Conservation (phyloP, 2,113 vertebrate genomes). For the Eurypyga helias region DNA sequence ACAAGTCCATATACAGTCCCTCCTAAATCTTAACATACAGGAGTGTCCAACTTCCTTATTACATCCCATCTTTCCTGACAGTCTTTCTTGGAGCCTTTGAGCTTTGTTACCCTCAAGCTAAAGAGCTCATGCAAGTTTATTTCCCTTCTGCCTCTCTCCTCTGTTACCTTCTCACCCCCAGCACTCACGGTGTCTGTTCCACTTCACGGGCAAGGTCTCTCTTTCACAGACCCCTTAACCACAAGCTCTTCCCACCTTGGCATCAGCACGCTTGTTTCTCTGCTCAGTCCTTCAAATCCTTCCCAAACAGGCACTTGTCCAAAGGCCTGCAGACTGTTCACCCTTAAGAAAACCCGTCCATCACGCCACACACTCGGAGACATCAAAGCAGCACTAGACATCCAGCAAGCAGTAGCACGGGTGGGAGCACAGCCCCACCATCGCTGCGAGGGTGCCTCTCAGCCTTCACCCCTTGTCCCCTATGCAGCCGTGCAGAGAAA, state of each 20-base stretch:
- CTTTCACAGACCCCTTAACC: not conserved
- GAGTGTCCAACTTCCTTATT: not conserved
- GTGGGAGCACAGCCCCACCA: not conserved
- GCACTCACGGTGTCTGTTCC: not conserved
- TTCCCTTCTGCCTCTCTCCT: not conserved
- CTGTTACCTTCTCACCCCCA: not conserved
- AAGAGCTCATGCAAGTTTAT: not conserved
- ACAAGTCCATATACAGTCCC: not conserved
- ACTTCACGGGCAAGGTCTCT: not conserved
- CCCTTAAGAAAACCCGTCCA: not conserved
- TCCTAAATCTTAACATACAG: slow-evolving; percentile 7
- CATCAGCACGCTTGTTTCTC: not conserved
- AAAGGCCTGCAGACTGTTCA: not conserved
- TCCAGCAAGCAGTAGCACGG: accelerated
- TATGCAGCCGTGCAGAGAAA: not conserved
- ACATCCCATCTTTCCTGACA: not conserved
- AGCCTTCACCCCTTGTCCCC: not conserved
- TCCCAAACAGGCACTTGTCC: not conserved
- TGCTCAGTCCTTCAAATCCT: not conserved
- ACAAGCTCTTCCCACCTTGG: not conserved
- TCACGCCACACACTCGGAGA: not conserved
- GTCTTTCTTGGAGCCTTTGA: not conserved
- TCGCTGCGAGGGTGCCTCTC: not conserved
- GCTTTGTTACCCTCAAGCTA: not conserved
- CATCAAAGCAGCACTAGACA: not conserved